Percentiles rank a stretch among this genome's conserved stretches.
Conservation (phyloP, 2,888 invertebrate genomes). For the Ennomos erosarius region DNA sequence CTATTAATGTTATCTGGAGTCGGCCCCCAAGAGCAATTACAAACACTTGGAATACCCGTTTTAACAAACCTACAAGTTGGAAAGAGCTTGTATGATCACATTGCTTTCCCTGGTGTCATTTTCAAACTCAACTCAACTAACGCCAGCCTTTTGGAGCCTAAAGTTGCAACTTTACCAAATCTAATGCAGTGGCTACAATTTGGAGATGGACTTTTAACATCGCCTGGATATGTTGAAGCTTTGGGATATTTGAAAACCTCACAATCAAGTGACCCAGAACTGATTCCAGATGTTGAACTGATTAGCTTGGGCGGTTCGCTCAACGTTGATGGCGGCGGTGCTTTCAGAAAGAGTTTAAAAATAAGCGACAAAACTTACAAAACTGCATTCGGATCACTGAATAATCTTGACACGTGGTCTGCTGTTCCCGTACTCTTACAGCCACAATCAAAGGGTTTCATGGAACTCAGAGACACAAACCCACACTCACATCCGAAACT, state of each 20-base stretch:
- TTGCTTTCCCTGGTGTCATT: slow-evolving; percentile 81
- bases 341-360: slow-evolving; percentile 82
- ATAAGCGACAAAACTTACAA: slow-evolving; percentile 84
- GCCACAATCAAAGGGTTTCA: slow-evolving; percentile 89
- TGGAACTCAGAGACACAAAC: slow-evolving; percentile 89
- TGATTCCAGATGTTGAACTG: slow-evolving; percentile 88
- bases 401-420: slow-evolving; percentile 85
- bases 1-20: slow-evolving; percentile 95
- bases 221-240: slow-evolving; percentile 88
- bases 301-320: slow-evolving; percentile 87
- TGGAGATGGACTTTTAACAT: slow-evolving; percentile 84
- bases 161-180: slow-evolving; percentile 72
- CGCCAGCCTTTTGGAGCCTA: slow-evolving; percentile 71
- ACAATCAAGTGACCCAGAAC: slow-evolving; percentile 79
- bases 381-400: slow-evolving; percentile 83
- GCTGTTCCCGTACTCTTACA: slow-evolving; percentile 89
- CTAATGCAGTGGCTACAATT: slow-evolving; percentile 76
- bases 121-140: slow-evolving; percentile 75
- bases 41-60: slow-evolving; percentile 85
- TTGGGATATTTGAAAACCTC: slow-evolving; percentile 87
- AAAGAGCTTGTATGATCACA: slow-evolving; percentile 86
- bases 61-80: slow-evolving; percentile 88
- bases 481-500: slow-evolving; percentile 91
- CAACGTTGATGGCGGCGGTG: slow-evolving; percentile 84
- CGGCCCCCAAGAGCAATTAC: slow-evolving; percentile 84